phyloP scores from a whole-genome alignment of 2,113 vertebrate species.

The Phalacrocorax brasilianus region DNA sequence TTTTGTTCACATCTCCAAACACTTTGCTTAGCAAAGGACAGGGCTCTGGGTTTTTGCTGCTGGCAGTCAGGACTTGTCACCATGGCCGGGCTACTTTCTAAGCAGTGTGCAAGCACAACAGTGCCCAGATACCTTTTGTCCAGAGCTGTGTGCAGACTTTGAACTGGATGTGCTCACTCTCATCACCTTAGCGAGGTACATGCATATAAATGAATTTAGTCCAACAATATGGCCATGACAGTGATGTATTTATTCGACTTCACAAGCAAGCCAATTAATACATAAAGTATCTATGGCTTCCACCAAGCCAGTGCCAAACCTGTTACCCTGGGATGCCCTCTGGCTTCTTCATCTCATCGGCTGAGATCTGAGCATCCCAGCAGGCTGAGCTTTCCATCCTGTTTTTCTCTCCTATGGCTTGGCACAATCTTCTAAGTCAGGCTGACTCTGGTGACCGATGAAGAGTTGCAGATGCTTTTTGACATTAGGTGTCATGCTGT shows the following conservation, averaged over 20 bases:
- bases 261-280: background rate
- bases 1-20: background rate
- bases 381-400: background rate
- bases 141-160: background rate
- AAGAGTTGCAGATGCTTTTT: background rate
- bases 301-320: background rate
- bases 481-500: background rate
- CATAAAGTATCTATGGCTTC: background rate
- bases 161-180: background rate
- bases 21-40: background rate
- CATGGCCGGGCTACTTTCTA: background rate
- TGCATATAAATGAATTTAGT: background rate
- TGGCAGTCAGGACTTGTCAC: background rate
- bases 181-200: rapidly evolving
- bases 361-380: background rate
- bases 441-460: background rate
- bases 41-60: background rate
- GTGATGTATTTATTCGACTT: background rate
- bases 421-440: background rate
- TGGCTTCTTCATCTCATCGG: background rate
- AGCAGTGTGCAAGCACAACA: background rate
- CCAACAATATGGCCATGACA: background rate
- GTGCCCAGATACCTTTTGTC: background rate
- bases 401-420: background rate
- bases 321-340: background rate